Evolutionary conservation across 53 echinoderm and acorn worm genomes (phyloP), one percentile per base, ranked within the genome.

Genomic region (Holothuria leucospilota): DNA sequence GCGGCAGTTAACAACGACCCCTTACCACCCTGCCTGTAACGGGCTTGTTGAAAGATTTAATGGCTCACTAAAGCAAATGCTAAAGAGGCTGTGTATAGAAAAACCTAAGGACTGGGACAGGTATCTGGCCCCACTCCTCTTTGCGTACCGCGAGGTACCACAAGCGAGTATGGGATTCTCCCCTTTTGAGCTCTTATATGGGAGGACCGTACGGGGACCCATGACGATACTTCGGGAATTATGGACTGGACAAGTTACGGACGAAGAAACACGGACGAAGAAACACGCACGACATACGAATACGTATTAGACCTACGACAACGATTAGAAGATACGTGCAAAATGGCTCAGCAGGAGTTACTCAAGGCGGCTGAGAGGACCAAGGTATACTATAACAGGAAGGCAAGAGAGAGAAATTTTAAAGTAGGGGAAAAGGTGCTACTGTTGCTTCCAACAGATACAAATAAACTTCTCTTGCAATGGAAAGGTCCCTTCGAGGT

Each of bases 401-500:
- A 69, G 30, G 46, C 90, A 73, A 63, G 85, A 23, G 27, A 66
- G 21, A 86, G 86, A 86, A 62, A 39, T n/a, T n/a, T n/a, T n/a
- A n/a, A n/a, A n/a, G n/a, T n/a, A n/a, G n/a, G n/a, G n/a, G n/a
- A n/a, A n/a, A 39, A 82, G 18, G 91, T 91, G 16, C 46, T 90
- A 15, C 40, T 90, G 14, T 60, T 90, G 13, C 79, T 90, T 40
- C 90, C 90, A 1, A 86, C 86, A n/a, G 86, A 90, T 41, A 86
- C 65, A 42, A 90, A 90, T 42, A 90, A 90, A 30, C 69, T 90
- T 11, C 28, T 90, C 39, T 66, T 86, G 2, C 81, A 90, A 51
- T 90, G 90, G 90, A 86, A 90, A 52, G 90, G 86, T 3, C 90
- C 90, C 27, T 90, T 90, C 26, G 69, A 56, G 21, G 74, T 74